Base-by-base conservation (phyloP, 64 coral and sea anemone genomes). In the Orbicella faveolata region DNA sequence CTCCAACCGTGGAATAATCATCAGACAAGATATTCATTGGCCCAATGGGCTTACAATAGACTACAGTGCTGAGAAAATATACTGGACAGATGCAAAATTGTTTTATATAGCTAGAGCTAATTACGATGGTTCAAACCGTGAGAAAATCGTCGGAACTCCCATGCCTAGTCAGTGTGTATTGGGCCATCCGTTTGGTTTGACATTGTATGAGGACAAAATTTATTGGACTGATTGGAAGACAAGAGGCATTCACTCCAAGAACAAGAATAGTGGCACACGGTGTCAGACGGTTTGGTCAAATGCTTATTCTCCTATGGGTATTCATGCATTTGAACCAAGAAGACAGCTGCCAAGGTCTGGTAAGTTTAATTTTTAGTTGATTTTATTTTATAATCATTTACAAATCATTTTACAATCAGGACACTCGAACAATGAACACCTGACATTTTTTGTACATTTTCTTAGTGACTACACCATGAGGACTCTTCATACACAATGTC, bases 21-120 rank as follows among this genome's bases (percentile, higher is more conserved):
- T 93, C 63, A 17, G 73, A 21, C 86, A 77, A 61, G 13, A 75
- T 20, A 93, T 96, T 70, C 67, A 74, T 73, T 90, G 91, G 91
- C 95, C 95, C 19, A 93, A 96, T 90, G 95, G 91, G 66, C 63
- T 96, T 13, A 96, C 94, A 41, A 77, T 93, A 21, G 94, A 96
- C 48, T 88, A 88, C 55, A 83, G 65, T 51, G 61, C 86, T 30
- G 81, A 88, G n/a, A 93, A 88, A 88, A 90, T 96, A 37, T 93
- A 93, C 36, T 96, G 95, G 95, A 91, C 95, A 35, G 95, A 96
- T 91, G 92, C 83, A 19, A 94, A 91, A 54, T 79, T 93, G 17
- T 52, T 74, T 83, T 88, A 93, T 74, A 93, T 96, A 70, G 95
- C 76, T 9, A 65, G 63, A 57, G 87, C 89, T 16, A 57, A 88